These are phyloP conservation scores for Tupaia chinensis DNA, from an alignment of 2,113 vertebrate genomes.

Conservation along the genomic window DNA sequence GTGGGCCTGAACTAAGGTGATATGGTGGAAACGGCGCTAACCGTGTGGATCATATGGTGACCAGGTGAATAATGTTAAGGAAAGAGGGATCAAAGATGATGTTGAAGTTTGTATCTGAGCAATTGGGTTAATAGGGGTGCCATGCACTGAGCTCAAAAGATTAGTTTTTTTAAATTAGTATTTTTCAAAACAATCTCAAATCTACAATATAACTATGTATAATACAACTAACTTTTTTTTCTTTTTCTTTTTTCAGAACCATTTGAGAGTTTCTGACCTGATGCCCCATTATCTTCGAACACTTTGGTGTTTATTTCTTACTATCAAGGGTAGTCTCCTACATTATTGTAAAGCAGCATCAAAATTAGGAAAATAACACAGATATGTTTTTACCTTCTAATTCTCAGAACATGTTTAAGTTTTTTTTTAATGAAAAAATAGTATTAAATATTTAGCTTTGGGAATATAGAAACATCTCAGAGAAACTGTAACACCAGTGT, in stretches of 20 bases:
- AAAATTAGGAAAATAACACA: background rate
- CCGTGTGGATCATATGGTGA: background rate
- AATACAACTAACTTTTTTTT: background rate
- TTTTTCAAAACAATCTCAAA: background rate
- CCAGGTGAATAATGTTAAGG: background rate
- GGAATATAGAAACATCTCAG: constrained; percentile 72
- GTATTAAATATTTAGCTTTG: constrained; percentile 73
- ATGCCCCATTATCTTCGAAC: background rate
- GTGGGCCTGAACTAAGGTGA: background rate
- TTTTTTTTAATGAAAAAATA: constrained; percentile 71
- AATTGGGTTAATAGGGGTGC: background rate
- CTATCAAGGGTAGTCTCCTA: background rate
- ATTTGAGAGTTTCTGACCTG: background rate
- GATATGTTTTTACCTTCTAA: background rate
- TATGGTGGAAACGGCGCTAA: background rate
- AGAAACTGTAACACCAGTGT: constrained; percentile 78
- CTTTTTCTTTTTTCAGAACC: background rate
- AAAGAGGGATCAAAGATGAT: background rate
- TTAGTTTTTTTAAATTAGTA: background rate
- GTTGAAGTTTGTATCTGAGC: background rate
- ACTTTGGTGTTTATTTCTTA: background rate
- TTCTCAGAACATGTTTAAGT: background rate
- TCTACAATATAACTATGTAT: background rate
- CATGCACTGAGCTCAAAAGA: background rate
- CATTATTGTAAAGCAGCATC: background rate